Evolutionary conservation across 2,888 invertebrate species (phyloP).

Genomic region (Agonopterix subpropinquella): DNA sequence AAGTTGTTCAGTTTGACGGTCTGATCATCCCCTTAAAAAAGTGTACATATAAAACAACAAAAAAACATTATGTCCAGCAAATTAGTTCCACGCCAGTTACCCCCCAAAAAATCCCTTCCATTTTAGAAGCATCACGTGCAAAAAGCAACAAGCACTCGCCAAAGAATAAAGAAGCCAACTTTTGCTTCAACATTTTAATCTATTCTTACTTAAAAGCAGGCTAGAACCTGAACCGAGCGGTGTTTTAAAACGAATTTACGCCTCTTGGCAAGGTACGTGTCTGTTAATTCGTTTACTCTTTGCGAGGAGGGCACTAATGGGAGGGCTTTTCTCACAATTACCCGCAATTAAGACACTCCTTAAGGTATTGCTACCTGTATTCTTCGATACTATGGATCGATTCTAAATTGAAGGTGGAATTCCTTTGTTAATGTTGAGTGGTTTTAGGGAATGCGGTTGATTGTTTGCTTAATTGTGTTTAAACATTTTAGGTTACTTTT

Average conservation of each 20-base stretch:
- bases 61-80: too few relatives aligned
- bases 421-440: conserved; percentile 15
- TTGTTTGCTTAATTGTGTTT: background rate
- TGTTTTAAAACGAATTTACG: conserved; percentile 65
- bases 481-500: too few relatives aligned
- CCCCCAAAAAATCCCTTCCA: too few relatives aligned
- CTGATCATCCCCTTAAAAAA: too few relatives aligned
- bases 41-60: too few relatives aligned
- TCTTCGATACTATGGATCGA: conserved; percentile 27
- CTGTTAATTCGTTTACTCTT: conserved; percentile 72
- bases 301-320: conserved; percentile 55
- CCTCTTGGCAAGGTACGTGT: conserved; percentile 37
- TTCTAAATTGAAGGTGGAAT: conserved; percentile 31
- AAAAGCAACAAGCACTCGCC: conserved; percentile 11
- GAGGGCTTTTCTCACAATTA: conserved; percentile 68
- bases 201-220: conserved; percentile 59
- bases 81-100: too few relatives aligned
- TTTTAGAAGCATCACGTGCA: too few relatives aligned
- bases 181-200: conserved; percentile 48
- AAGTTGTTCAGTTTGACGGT: too few relatives aligned
- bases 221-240: conserved; percentile 58
- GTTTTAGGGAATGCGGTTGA: background rate
- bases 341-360: conserved; percentile 65
- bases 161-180: conserved; percentile 6
- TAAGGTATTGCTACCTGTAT: conserved; percentile 41